Percentiles rank a stretch among this genome's conserved stretches.
These are phyloP conservation scores for Drosophila aldrichi DNA, from an alignment of 2,888 invertebrate genomes.

Conservation along the genomic window DNA sequence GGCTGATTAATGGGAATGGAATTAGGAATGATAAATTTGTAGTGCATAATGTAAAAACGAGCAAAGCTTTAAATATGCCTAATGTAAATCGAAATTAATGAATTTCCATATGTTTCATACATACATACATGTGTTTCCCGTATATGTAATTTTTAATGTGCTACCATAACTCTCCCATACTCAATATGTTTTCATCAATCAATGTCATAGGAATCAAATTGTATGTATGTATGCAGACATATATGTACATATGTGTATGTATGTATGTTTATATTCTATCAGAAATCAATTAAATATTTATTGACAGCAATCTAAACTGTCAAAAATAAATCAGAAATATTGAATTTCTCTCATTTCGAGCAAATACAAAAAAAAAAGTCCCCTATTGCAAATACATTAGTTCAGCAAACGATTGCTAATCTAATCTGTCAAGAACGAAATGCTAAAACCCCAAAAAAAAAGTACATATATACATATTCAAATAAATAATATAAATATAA, in stretches of 20 bases:
- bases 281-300: conserved; percentile 68
- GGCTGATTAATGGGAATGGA: background rate
- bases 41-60: background rate
- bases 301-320: conserved; percentile 45
- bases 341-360: conserved; percentile 30
- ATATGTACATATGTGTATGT: too few relatives aligned
- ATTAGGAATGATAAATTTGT: background rate
- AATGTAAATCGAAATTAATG: background rate
- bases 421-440: conserved; percentile 3
- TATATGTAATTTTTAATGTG: background rate
- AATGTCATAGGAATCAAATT: conserved; percentile 19
- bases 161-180: background rate
- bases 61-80: background rate
- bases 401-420: background rate
- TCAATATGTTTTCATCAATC: conserved; percentile 45
- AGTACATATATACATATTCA: background rate
- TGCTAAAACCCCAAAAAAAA: background rate
- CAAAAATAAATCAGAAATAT: conserved; percentile 29
- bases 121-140: background rate
- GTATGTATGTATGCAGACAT: too few relatives aligned
- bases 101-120: background rate
- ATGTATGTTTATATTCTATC: conserved; percentile 34
- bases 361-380: background rate
- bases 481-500: too few relatives aligned
- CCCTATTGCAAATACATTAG: background rate